These are phyloP conservation scores for Pipra filicauda DNA, from an alignment of 2,113 vertebrate species.

Conservation along the genomic window DNA sequence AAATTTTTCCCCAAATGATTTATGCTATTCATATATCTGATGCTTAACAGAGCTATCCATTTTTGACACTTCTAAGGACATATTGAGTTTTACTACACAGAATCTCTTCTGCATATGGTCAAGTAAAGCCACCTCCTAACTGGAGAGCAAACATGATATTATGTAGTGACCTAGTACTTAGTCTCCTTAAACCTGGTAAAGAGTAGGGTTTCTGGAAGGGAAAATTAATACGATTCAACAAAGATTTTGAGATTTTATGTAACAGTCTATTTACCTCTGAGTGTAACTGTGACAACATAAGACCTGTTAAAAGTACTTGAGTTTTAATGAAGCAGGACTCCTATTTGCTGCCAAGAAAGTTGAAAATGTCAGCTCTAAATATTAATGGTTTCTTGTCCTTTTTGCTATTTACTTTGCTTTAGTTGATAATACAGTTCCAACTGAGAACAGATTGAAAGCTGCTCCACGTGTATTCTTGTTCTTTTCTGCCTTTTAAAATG, in stretches of 20 bases:
- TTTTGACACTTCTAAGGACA: not conserved
- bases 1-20: not conserved
- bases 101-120: not conserved
- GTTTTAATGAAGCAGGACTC: not conserved
- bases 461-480: not conserved
- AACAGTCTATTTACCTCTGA: not conserved
- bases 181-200: not conserved
- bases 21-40: not conserved
- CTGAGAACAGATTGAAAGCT: not conserved
- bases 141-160: not conserved
- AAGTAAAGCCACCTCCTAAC: not conserved
- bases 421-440: not conserved
- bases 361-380: not conserved
- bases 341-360: not conserved
- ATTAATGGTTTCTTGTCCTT: not conserved
- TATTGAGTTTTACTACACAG: not conserved
- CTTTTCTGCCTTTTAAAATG: not conserved
- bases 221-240: not conserved
- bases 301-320: not conserved
- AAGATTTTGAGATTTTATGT: not conserved
- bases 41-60: not conserved
- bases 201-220: not conserved
- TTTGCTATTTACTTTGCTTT: not conserved
- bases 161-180: not conserved
- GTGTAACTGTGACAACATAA: not conserved